Percentiles rank a stretch among this genome's conserved stretches.
Evolutionary conservation across 2,888 invertebrate genomes (phyloP).

Genomic region (Antitype chi): DNA sequence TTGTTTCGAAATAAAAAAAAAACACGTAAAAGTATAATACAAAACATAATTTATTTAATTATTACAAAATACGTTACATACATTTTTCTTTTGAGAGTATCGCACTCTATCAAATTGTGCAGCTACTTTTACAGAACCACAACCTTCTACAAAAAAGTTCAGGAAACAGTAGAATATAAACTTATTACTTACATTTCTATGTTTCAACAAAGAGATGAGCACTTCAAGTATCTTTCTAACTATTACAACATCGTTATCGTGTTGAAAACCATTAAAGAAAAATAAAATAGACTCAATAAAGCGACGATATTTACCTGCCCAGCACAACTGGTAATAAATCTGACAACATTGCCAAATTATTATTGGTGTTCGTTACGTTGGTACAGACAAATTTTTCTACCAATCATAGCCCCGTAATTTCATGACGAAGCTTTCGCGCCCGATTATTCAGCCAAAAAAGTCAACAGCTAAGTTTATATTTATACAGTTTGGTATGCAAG

Average conservation of each 20-base stretch:
- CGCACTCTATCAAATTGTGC: constrained; percentile 86
- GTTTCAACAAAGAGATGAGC: constrained; percentile 71
- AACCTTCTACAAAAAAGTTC: constrained; percentile 89
- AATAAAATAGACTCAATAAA: constrained; percentile 83
- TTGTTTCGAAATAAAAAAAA: constrained; percentile 51
- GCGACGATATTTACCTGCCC: constrained; percentile 88
- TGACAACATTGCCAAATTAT: constrained; percentile 88
- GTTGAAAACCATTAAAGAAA: constrained; percentile 83
- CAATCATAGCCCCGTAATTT: constrained; percentile 79
- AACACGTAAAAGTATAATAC: constrained; percentile 50
- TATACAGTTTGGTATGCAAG: constrained; percentile 65
- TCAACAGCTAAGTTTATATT: constrained; percentile 73
- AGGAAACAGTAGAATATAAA: constrained; percentile 80
- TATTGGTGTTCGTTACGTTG: constrained; percentile 80
- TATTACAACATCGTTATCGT: constrained; percentile 78
- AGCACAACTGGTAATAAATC: constrained; percentile 88
- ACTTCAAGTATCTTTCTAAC: constrained; percentile 74
- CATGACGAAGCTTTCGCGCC: constrained; percentile 88
- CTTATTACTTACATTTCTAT: constrained; percentile 79
- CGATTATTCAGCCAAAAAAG: constrained; percentile 82
- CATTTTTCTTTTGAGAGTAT: constrained; percentile 85
- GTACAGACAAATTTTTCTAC: constrained; percentile 79
- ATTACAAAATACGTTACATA: constrained; percentile 70
- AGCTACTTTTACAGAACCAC: constrained; percentile 89
- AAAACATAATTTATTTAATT: constrained; percentile 48